Evolutionary conservation across 2,797 vertebrate species (phyloP).

Genomic region (Anas bernieri): DNA sequence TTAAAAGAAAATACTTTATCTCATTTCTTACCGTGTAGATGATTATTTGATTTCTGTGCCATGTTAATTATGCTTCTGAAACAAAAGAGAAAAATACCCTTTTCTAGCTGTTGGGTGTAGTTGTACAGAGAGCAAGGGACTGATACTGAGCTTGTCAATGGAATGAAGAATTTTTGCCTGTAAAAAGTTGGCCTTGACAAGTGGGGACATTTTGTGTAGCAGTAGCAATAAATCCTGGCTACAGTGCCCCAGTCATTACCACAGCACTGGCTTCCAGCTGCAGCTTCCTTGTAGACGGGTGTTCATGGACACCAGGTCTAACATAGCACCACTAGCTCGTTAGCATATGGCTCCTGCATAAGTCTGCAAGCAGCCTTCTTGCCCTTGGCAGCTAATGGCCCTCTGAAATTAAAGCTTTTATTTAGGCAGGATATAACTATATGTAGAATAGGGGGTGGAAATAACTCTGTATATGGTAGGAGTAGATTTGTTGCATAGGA

Average conservation of each 20-base stretch:
- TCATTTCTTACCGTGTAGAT: background rate
- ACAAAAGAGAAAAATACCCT: background rate
- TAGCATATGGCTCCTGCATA: background rate
- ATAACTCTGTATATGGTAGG: background rate
- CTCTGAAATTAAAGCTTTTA: background rate
- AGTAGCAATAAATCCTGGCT: background rate
- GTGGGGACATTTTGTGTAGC: background rate
- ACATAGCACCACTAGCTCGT: background rate
- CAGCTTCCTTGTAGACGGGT: background rate
- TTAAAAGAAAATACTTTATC: background rate
- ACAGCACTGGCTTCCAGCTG: background rate
- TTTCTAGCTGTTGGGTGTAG: background rate
- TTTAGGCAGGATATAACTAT: background rate
- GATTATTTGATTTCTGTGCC: background rate
- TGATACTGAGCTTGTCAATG: background rate
- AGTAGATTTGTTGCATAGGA: background rate
- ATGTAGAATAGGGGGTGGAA: background rate
- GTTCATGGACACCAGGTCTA: background rate
- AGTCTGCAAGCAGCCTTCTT: background rate
- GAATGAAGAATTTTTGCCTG: background rate
- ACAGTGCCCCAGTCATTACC: background rate
- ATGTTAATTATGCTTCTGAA: background rate
- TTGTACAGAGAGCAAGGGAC: background rate
- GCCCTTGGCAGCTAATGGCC: background rate
- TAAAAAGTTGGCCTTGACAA: background rate